Conservation (phyloP, 30 jellyfish, hydroid and myxozoan species). For the Turritopsis rubra region DNA sequence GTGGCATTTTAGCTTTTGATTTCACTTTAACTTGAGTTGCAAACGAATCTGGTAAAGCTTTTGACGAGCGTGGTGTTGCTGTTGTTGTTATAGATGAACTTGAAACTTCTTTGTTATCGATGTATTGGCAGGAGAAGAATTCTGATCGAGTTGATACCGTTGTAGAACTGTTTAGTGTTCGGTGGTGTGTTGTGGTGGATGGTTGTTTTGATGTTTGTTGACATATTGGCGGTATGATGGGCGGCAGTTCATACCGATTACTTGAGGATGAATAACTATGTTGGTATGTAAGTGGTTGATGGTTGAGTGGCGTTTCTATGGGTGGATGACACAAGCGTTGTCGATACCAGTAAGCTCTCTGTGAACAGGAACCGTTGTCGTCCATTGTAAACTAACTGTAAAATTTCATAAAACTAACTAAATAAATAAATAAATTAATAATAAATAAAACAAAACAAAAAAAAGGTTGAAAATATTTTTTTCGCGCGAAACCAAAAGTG, state of each 20-base stretch:
- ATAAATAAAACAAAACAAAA: too few relatives aligned
- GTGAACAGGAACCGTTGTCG: neutral
- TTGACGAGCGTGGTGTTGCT: neutral
- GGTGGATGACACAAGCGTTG: neutral
- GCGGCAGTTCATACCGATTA: neutral
- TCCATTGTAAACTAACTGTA: neutral
- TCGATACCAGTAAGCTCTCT: neutral
- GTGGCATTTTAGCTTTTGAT: conserved; percentile 50
- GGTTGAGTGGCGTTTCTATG: neutral
- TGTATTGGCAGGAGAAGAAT: neutral
- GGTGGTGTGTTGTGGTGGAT: neutral
- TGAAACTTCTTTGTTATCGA: neutral
- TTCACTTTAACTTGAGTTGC: neutral
- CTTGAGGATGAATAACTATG: neutral
- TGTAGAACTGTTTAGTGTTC: neutral
- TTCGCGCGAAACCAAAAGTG: neutral
- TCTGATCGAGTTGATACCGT: neutral
- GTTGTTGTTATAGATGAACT: neutral
- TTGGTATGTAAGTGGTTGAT: neutral
- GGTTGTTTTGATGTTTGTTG: neutral
- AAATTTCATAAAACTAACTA: neutral
- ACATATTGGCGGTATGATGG: neutral
- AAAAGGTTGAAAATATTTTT: too few relatives aligned
- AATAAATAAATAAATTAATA: too few relatives aligned
- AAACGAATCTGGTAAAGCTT: neutral